These are phyloP conservation scores for Trissolcus brochymenae DNA, from an alignment of 2,888 invertebrate genomes.

Conservation along the genomic window DNA sequence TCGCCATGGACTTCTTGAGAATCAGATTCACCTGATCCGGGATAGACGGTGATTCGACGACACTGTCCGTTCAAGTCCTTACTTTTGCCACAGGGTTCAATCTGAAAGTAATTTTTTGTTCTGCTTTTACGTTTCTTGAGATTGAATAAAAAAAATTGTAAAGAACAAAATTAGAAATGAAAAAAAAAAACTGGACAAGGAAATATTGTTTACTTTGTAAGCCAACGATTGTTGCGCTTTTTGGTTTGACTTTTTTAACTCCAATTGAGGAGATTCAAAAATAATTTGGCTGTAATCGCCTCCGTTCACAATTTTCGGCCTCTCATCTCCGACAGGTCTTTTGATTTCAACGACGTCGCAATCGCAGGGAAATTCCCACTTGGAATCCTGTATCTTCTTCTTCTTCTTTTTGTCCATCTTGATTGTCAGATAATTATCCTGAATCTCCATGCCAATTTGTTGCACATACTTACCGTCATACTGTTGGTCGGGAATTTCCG, in stretches of 20 bases:
- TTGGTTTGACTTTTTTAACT: neutral
- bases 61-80: constrained; percentile 58
- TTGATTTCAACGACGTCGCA: constrained; percentile 69
- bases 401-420: constrained; percentile 80
- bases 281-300: constrained; percentile 69
- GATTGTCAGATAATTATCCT: constrained; percentile 82
- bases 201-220: constrained; percentile 10
- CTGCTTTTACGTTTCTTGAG: neutral
- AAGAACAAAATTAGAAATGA: neutral
- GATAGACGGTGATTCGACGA: constrained; percentile 68
- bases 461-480: constrained; percentile 77
- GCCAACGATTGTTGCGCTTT: neutral
- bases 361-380: constrained; percentile 71
- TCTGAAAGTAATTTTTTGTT: constrained; percentile 21
- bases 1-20: constrained; percentile 69
- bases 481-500: neutral
- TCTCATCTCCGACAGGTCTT: constrained; percentile 64
- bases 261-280: constrained; percentile 66
- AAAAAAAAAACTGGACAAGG: neutral
- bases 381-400: constrained; percentile 65
- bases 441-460: constrained; percentile 82
- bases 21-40: constrained; percentile 59
- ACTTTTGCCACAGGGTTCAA: constrained; percentile 44
- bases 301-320: constrained; percentile 68
- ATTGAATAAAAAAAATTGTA: neutral